Conservation (phyloP, 1,140 invertebrate genomes). For the Helicoverpa zea region DNA sequence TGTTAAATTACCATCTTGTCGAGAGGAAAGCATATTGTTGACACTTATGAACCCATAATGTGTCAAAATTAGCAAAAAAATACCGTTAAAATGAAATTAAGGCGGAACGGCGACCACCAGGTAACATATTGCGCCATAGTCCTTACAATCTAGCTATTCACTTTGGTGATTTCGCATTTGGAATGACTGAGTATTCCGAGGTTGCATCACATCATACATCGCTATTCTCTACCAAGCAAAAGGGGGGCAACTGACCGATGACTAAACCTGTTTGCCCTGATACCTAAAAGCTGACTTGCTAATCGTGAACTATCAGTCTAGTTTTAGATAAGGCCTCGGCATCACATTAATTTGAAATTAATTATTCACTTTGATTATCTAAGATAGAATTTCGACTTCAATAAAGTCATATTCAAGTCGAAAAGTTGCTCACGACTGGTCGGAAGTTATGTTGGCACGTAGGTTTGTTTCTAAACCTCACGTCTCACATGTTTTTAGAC, state of each 20-base stretch:
- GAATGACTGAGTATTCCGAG: slow-evolving; percentile 71
- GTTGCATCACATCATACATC: slow-evolving; percentile 65
- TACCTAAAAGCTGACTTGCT: slow-evolving; percentile 7
- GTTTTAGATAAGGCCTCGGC: neutral
- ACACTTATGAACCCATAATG: no score
- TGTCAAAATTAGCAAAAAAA: no score
- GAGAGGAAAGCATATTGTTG: no score
- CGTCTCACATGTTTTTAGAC: slow-evolving; percentile 19
- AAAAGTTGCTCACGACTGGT: slow-evolving; percentile 2
- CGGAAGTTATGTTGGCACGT: slow-evolving; percentile 41
- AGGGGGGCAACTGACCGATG: slow-evolving; percentile 55
- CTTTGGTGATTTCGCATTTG: slow-evolving; percentile 69
- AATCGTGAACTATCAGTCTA: neutral
- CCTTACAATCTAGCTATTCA: slow-evolving; percentile 70
- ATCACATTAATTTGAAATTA: neutral
- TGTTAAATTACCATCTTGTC: no score
- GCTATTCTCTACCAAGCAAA: slow-evolving; percentile 55
- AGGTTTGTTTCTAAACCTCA: slow-evolving; percentile 41
- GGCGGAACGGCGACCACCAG: slow-evolving; percentile 3
- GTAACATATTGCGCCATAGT: slow-evolving; percentile 64
- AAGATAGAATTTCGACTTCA: neutral
- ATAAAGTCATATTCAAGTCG: slow-evolving; percentile 13
- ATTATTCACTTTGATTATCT: neutral
- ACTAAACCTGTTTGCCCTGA: slow-evolving; percentile 10
- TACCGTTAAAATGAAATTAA: neutral